Conservation (phyloP, 1,140 invertebrate genomes). For the Cryptotermes secundus region DNA sequence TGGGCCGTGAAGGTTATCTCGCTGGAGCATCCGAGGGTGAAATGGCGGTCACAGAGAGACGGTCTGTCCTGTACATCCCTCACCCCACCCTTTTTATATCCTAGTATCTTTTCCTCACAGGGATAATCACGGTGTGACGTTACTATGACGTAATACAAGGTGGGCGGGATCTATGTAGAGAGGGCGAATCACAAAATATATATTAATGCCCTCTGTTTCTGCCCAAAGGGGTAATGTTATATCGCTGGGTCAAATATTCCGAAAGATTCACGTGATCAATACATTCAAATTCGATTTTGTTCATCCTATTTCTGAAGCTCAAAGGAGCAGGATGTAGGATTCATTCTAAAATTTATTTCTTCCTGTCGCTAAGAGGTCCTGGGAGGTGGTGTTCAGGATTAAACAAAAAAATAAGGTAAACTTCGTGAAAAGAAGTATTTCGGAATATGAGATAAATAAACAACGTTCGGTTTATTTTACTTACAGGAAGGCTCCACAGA, state of each 20-base stretch:
- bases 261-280: neutral
- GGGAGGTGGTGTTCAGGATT: no score
- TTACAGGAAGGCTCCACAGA: no score
- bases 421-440: no score
- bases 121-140: conserved; percentile 14
- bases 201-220: neutral
- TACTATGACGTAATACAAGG: neutral
- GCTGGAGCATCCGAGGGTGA: conserved; percentile 11
- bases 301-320: neutral
- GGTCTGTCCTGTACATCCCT: neutral
- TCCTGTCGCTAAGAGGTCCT: no score
- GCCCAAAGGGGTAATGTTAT: neutral
- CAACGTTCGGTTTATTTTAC: no score
- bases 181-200: neutral
- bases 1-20: conserved; percentile 3
- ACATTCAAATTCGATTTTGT: neutral
- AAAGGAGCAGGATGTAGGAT: neutral
- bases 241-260: neutral
- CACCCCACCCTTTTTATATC: neutral
- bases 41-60: conserved; percentile 5
- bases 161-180: neutral
- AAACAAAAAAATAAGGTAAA: no score
- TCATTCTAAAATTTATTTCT: neutral
- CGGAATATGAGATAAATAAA: no score
- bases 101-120: conserved; percentile 12